Base-by-base conservation (phyloP, 1,140 invertebrate species). In the Matsumurasca onukii region DNA sequence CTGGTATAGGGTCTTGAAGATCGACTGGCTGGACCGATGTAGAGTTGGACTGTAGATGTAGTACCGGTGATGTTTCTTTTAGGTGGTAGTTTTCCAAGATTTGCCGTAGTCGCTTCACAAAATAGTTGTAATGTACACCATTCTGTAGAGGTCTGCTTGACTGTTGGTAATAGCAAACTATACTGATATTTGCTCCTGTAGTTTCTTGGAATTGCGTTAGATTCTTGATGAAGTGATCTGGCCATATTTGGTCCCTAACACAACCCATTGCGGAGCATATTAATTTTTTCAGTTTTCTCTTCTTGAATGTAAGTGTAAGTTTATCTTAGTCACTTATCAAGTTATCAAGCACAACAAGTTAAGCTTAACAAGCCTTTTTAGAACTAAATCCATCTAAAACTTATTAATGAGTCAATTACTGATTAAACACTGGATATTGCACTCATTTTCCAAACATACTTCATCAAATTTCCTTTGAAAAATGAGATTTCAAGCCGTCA, bases 21-120 rank as follows among this genome's bases (percentile, higher is more conserved):
- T n/a, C n/a, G n/a, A n/a, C n/a, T n/a, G n/a, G n/a, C n/a, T n/a
- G n/a, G n/a, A n/a, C n/a, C n/a, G 34, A 39, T 39, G 34, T 39
- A 9, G 34, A 9, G 34, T 17, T 39, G 34, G 34, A 9, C 34
- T 39, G 5, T 17, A 17, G 34, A 9, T 39, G 34, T 9, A 39
- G 34, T 9, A 39, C 34, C 5, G 34, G 34, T 39, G 34, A 39
- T 9, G 34, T 9, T 39, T 39, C 34, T 39, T 74, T 73, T 74
- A 52, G 49, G 22, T 52, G 49, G 49, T 52, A 22, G 5, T 52
- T 20, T 5, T 52, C 20, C 12, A 52, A 17, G 3, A 52, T 52
- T 22, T 52, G 49, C 49, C 22, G 49, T 3, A 52, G 49, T 12
- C 49, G 49, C 22, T 52, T 52, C 20, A 52, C 49, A 52, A 52